These are phyloP conservation scores for Chroicocephalus ridibundus DNA, from an alignment of 2,113 vertebrate species.

Conservation along the genomic window DNA sequence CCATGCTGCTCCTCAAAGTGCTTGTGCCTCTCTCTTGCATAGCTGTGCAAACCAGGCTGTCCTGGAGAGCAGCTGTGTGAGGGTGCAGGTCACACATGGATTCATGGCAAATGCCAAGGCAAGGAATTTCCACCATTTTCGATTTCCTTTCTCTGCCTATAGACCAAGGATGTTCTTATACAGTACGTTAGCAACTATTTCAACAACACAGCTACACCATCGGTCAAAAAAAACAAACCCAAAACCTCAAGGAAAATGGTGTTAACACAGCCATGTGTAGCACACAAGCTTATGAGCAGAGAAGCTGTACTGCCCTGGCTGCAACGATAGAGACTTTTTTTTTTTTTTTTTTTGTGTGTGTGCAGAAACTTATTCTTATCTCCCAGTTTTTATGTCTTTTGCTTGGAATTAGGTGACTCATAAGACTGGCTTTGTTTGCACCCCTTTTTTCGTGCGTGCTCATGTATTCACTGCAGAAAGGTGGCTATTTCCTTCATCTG, in stretches of 20 bases:
- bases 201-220: background rate
- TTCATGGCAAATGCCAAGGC: background rate
- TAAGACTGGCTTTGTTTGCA: background rate
- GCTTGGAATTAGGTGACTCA: background rate
- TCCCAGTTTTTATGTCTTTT: background rate
- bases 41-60: background rate
- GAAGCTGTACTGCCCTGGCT: background rate
- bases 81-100: background rate
- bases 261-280: background rate
- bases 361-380: background rate
- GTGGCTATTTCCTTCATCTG: background rate
- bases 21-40: background rate
- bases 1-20: background rate
- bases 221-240: background rate
- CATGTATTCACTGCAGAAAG: background rate
- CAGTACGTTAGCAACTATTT: background rate
- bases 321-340: background rate
- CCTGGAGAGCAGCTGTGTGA: background rate
- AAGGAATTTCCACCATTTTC: background rate
- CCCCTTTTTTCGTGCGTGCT: background rate
- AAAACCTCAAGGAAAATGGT: background rate
- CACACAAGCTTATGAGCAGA: background rate
- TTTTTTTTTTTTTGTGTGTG: background rate
- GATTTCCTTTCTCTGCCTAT: background rate
- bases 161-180: background rate